Base-by-base conservation (phyloP, 92 coral and sea anemone species). In the Paragorgia papillata region DNA sequence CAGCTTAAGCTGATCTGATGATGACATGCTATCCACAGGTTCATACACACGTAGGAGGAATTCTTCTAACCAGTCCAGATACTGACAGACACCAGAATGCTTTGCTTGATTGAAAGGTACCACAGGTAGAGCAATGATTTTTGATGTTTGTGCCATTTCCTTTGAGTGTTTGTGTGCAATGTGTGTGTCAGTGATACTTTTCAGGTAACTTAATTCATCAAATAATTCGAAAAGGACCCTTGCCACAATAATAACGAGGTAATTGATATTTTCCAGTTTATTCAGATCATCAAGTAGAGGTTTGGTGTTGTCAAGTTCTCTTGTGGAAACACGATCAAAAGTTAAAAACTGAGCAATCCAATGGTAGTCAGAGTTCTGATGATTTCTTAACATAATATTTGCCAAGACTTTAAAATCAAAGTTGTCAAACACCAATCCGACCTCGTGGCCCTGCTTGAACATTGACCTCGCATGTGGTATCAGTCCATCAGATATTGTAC, bases 21-120 rank as follows among this genome's bases (percentile, higher is more conserved):
- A 37, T 37, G 43, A 37, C 43, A 37, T 37, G 43, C 43, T 37
- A 4, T 37, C 43, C 5, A 37, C 82, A 5, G 75, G 77, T 21
- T 1, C 53, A 73, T 59, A 80, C 40, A 83, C 54, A 8, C 79
- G 66, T 20, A 50, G 19, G 17, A 83, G 59, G 35, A 82, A 77
- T 18, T 82, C 60, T 75, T 89, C 69, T 22, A 82, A 17, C 1
- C 69, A 83, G 43, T 89, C 75, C 27, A 86, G 78, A 40, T 86
- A 89, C 43, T 37, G 43, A 37, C 43, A 37, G 43, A 86, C 94
- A 75, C 86, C 86, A 1, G 94, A 80, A 57, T 83, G 90, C 61
- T 80, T 83, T 0, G 84, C 64, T 33, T 83, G 94, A 59, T 86
- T 86, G 37, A 79, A 86, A 29, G 94, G 88, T 18, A 74, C 76